Evolutionary conservation across 2,113 vertebrate species (phyloP), one percentile per base, ranked within the genome.

Genomic region (Coturnix japonica): DNA sequence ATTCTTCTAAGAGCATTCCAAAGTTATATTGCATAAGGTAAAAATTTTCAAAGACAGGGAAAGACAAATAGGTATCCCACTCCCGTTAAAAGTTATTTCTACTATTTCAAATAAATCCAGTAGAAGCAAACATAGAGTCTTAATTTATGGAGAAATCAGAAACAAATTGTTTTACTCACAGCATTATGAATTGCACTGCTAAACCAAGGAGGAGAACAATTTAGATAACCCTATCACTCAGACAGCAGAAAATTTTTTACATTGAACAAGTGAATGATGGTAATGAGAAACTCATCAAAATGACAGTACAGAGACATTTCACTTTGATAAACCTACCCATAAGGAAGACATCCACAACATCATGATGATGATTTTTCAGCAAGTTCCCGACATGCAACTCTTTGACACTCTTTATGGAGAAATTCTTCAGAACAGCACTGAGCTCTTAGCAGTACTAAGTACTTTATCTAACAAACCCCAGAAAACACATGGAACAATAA

Each of bases 301-400:
- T 77, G 75, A 77, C 85, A 95, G 69, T 7, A 83, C 26, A 76
- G 86, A 86, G 74, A 87, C 86, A 76, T 85, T 95, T 77, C 47
- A 94, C 13, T 87, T 86, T 92, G 88, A 96, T 95, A 95, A 96
- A 96, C 59, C 63, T 85, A 35, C 66, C 83, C 81, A 22, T 59
- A 76, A 94, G 66, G 59, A 89, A 91, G 77, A 89, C 59, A 88
- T 66, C 74, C 91, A 91, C 77, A 90, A 84, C 80, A 89, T 35
- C 23, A 39, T 16, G 19, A 63, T 41, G 76, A 81, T 12, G 77
- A 89, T 88, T 95, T 89, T 75, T 95, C 79, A 80, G 25, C 67
- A 75, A 54, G 54, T 54, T 63, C 83, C 63, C 81, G 86, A 75
- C 89, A 79, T 26, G 21, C 49, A 90, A 65, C n/a, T 69, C 69